Conservation (phyloP, 1,140 invertebrate genomes). For the Homarus americanus region DNA sequence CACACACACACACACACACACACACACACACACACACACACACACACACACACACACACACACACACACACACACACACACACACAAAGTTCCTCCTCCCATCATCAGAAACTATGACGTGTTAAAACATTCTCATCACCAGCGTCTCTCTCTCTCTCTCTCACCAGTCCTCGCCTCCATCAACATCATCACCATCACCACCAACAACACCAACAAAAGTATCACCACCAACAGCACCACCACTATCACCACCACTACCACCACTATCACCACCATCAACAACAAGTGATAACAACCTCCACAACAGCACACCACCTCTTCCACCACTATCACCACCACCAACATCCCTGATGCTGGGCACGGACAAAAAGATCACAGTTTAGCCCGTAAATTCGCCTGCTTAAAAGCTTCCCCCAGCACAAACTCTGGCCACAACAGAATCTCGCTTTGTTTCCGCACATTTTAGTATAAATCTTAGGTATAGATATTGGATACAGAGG, state of each 20-base stretch:
- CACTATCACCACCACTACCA: background rate
- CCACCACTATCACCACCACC: background rate
- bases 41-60: too few species aligned
- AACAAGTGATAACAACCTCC: too few species aligned
- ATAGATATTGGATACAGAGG: constrained; percentile 18
- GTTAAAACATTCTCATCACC: too few species aligned
- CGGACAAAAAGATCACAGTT: constrained; percentile 10
- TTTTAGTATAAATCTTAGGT: constrained; percentile 16
- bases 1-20: too few species aligned
- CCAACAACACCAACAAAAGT: background rate
- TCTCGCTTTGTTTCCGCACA: background rate
- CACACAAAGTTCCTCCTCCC: too few species aligned
- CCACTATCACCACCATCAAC: background rate
- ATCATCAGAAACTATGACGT: too few species aligned
- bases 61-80: too few species aligned
- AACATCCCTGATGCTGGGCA: background rate
- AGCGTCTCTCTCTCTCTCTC: too few species aligned
- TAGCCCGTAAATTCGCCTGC: background rate
- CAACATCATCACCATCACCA: background rate
- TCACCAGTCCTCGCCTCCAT: background rate
- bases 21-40: too few species aligned
- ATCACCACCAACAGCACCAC: background rate
- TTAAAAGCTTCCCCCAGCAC: constrained; percentile 1
- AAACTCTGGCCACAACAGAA: background rate
- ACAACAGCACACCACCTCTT: background rate